phyloP scores from a whole-genome alignment of 2,797 vertebrate genomes.

The Parambassis ranga region DNA sequence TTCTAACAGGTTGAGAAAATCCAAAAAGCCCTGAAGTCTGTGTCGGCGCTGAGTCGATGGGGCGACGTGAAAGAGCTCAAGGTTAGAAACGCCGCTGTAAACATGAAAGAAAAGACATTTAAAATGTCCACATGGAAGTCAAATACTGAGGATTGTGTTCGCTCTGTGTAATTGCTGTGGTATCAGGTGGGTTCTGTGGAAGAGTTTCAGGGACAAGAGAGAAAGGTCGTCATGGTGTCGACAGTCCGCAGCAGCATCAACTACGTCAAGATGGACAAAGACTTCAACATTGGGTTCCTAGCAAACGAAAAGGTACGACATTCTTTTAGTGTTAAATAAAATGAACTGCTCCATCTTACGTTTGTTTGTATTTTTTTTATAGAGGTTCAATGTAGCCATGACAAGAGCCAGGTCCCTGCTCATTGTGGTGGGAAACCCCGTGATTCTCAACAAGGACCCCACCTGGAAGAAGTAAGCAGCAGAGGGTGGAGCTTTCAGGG shows the following conservation, averaged over 20 bases:
- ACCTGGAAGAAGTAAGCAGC: slow-evolving; percentile 86
- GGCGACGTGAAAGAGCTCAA: slow-evolving; percentile 84
- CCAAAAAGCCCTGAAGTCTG: slow-evolving; percentile 79
- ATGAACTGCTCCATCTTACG: too few species aligned
- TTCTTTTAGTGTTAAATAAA: neutral
- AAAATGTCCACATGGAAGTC: neutral
- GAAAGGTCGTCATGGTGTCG: slow-evolving; percentile 88
- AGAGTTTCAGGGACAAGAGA: slow-evolving; percentile 95
- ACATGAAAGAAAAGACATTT: neutral
- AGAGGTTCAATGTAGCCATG: slow-evolving; percentile 94
- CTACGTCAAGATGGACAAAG: slow-evolving; percentile 85
- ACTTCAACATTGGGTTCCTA: slow-evolving; percentile 91
- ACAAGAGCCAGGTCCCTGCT: slow-evolving; percentile 92
- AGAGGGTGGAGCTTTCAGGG: neutral
- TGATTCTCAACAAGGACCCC: slow-evolving; percentile 85
- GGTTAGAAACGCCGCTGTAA: slow-evolving; percentile 61
- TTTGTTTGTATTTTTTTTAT: slow-evolving; percentile 11
- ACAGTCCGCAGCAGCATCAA: slow-evolving; percentile 86
- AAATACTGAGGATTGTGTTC: neutral
- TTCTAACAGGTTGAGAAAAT: slow-evolving; percentile 91
- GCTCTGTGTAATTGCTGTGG: too few species aligned
- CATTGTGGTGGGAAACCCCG: slow-evolving; percentile 90
- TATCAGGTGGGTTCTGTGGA: slow-evolving; percentile 92
- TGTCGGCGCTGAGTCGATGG: slow-evolving; percentile 70
- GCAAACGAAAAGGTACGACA: slow-evolving; percentile 88